Evolutionary conservation across 2,888 invertebrate species (phyloP), one percentile per base, ranked within the genome.

Genomic region (Phymatocera aterrima): DNA sequence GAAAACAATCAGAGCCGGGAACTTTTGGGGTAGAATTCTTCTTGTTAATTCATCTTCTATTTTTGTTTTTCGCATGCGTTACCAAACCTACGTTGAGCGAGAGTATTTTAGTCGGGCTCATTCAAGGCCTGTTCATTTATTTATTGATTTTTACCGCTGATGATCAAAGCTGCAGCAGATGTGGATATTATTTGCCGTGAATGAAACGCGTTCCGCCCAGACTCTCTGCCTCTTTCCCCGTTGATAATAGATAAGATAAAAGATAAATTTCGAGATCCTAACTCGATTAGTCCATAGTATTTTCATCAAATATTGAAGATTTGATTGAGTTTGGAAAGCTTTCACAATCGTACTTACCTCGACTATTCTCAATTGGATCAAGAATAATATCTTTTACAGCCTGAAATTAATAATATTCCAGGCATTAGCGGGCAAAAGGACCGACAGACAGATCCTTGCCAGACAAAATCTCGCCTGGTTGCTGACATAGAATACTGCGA

Each of bases 401-500:
- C 3, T 28, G 3, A 28, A 57, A 74, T 51, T n/a, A 21, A 79
- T 51, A 12, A 79, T 51, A 12, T 83, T 83, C 2, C 80, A 90
- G 90, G 86, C 77, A 82, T 87, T 3, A 64, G 80, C 6, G 88
- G 84, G 28, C 90, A 90, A 81, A 90, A 90, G 80, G 86, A 88
- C 77, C 86, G 87, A 65, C 93, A 93, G 86, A 96, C 96, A 83
- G 96, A 97, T 90, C 97, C 97, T 0, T 97, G 97, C 91, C 95
- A 97, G 91, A 92, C 93, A 34, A 97, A 97, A 91, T 91, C 94
- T 6, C 92, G 96, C 74, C 93, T 97, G 0, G 94, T 95, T 0
- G 93, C 93, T 0, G 97, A 97, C 85, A 94, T 94, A 83, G 95
- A 95, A 68, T 95, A 97, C 91, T 97, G 97, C 87, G 95, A 95